Percentiles rank a stretch among this genome's conserved stretches.
phyloP scores from a whole-genome alignment of 2,888 invertebrate species.

The Spodoptera exigua region DNA sequence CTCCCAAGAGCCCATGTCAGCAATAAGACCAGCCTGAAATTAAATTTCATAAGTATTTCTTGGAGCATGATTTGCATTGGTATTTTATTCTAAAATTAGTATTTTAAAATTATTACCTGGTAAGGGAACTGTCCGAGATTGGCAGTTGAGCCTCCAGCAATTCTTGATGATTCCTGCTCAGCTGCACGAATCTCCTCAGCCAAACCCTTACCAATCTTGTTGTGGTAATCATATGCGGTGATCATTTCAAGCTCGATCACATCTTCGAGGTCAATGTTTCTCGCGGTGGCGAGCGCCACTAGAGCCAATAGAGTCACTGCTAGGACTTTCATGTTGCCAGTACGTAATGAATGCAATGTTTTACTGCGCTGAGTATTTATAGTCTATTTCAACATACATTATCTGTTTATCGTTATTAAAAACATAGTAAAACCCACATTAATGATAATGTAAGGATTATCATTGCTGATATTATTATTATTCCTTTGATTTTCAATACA shows the following conservation, averaged over 20 bases:
- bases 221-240: conserved; percentile 57
- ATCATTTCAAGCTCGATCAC: conserved; percentile 41
- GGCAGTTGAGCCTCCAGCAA: conserved; percentile 54
- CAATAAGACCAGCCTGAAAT: conserved; percentile 59
- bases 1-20: not conserved
- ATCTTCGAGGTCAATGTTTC: conserved; percentile 31
- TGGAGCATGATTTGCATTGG: too few species aligned
- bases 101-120: conserved; percentile 45
- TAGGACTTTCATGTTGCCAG: conserved; percentile 34
- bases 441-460: too few species aligned
- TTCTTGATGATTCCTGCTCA: conserved; percentile 49
- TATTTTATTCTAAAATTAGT: too few species aligned
- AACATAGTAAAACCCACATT: too few species aligned
- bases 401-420: too few species aligned
- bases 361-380: too few species aligned
- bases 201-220: conserved; percentile 53
- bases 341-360: not conserved
- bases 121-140: conserved; percentile 53
- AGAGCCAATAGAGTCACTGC: conserved; percentile 46
- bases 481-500: too few species aligned
- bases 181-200: conserved; percentile 54
- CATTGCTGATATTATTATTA: too few species aligned
- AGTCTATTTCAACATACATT: too few species aligned
- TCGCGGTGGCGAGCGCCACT: conserved; percentile 38
- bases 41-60: not conserved